These are phyloP conservation scores for Cebidichthys violaceus DNA, from an alignment of 2,113 vertebrate genomes.

Conservation along the genomic window DNA sequence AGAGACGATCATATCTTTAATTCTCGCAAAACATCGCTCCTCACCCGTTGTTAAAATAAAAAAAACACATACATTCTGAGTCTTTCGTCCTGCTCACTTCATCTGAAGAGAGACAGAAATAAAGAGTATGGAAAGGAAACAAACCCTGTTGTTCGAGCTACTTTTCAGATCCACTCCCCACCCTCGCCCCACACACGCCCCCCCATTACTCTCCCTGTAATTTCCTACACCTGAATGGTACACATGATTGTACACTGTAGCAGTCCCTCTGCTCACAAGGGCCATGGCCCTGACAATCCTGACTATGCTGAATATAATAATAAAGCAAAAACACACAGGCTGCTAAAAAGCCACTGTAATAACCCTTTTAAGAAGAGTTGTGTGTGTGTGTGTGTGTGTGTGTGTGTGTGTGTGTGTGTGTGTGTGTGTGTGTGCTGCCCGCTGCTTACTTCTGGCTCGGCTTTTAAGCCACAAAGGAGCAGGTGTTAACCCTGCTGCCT, in stretches of 20 bases:
- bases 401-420: conserved; percentile 12
- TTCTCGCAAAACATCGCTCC: background rate
- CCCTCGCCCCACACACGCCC: conserved; percentile 8
- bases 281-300: conserved; percentile 77
- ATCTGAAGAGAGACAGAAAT: conserved; percentile 6
- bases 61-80: background rate
- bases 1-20: conserved; percentile 30
- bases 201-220: conserved; percentile 66
- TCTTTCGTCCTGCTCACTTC: background rate
- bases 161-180: conserved; percentile 8
- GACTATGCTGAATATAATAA: conserved; percentile 73
- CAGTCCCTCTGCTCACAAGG: conserved; percentile 59
- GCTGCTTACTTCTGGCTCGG: conserved; percentile 76
- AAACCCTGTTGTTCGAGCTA: conserved; percentile 39
- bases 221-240: conserved; percentile 78
- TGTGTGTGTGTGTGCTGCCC: conserved; percentile 34
- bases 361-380: conserved; percentile 71
- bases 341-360: conserved; percentile 74
- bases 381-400: conserved; percentile 8
- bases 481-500: conserved; percentile 86
- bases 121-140: conserved; percentile 15
- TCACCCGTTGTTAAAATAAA: background rate
- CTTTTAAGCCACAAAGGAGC: conserved; percentile 88
- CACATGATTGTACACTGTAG: conserved; percentile 72
- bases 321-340: conserved; percentile 67